Base-by-base conservation (phyloP, 2,888 invertebrate genomes). In the Tetanocera ferruginea region DNA sequence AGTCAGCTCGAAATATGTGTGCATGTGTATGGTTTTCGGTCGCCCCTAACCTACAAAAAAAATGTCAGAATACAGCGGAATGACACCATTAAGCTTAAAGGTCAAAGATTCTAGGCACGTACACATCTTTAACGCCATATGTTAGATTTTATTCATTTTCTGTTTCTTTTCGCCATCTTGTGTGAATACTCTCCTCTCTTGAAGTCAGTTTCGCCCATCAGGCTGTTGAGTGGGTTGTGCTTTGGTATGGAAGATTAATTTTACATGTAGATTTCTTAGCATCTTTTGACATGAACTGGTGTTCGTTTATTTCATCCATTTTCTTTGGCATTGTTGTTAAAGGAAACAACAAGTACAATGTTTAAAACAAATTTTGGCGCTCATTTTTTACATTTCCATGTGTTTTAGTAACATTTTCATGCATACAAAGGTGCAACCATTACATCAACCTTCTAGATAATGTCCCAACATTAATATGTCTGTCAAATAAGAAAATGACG, bases 91-190 rank as follows among this genome's bases (percentile, higher is more conserved):
- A 23, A 23, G 67, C 23, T 28, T 67, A 67, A 83, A 83, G 81
- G 84, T 86, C 83, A 86, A 86, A 83, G 81, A 88, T 88, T 88
- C 88, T 83, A 80, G 83, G 85, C 88, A 88, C 88, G 88, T 88
- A 86, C 85, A 80, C 87, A 86, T 88, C 87, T 88, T 88, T 88
- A 88, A 88, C 87, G 88, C 88, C 88, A 88, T 86, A 88, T 88
- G 88, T 87, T 88, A 85, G 84, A 87, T 86, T 84, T 87, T 85
- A 85, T 84, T 86, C 86, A 86, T 85, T 87, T 86, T 85, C 81
- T 83, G 31, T 14, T 34, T 1, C 55, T 52, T 9, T 51, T 55
- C 28, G 34, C 19, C 55, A 55, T 55, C 55, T 55, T 55, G n/a
- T 55, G 5, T 43, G 43, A 43, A 43, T 43, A 11, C 11, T 14